A percentile compares a stretch with the other conserved stretches of the same genome.
phyloP scores from a whole-genome alignment of 1,140 invertebrate species.

The Oedothorax gibbosus region DNA sequence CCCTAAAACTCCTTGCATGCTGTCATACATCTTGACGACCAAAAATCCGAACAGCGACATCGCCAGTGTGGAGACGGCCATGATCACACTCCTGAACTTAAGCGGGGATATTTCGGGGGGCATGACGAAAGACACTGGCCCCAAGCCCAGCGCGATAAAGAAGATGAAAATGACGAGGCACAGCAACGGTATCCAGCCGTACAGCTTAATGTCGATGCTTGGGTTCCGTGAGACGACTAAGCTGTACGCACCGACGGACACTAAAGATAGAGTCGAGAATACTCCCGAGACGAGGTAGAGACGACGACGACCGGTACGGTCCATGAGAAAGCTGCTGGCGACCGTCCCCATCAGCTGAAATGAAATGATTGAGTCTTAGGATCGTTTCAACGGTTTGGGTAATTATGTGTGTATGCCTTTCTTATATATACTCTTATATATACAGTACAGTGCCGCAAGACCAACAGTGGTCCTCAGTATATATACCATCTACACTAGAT shows the following conservation, averaged over 20 bases:
- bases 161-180: slow-evolving; percentile 74
- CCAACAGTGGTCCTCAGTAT: too few relatives aligned
- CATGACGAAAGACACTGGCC: slow-evolving; percentile 86
- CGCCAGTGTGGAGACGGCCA: slow-evolving; percentile 78
- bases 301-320: slow-evolving; percentile 85
- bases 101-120: slow-evolving; percentile 75
- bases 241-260: slow-evolving; percentile 74
- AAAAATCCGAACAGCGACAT: slow-evolving; percentile 32
- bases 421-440: too few relatives aligned
- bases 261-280: slow-evolving; percentile 73
- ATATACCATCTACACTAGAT: too few relatives aligned
- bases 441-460: too few relatives aligned
- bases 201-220: background rate
- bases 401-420: too few relatives aligned
- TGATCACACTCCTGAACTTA: slow-evolving; percentile 81
- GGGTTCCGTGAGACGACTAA: background rate
- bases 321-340: slow-evolving; percentile 84
- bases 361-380: background rate
- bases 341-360: slow-evolving; percentile 89
- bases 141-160: slow-evolving; percentile 78
- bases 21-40: slow-evolving; percentile 49
- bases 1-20: slow-evolving; percentile 70
- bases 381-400: too few relatives aligned
- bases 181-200: slow-evolving; percentile 72
- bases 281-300: slow-evolving; percentile 80